phyloP scores from a whole-genome alignment of 2,888 invertebrate species.

The Limenitis arthemis region DNA sequence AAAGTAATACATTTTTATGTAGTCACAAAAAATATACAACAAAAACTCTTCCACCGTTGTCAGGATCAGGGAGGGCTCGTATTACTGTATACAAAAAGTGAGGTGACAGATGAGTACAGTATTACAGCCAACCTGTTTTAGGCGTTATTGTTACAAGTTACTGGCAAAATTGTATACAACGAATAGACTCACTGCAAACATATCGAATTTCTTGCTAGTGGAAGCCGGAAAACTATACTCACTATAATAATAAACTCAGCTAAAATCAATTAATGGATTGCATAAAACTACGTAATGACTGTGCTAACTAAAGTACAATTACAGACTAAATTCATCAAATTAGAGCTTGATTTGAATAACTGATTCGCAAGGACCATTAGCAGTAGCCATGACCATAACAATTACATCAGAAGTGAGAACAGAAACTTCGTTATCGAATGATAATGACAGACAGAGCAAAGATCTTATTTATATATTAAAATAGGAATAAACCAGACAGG shows the following conservation, averaged over 20 bases:
- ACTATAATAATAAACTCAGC: background rate
- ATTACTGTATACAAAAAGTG: constrained; percentile 7
- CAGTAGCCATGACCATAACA: background rate
- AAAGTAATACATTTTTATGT: background rate
- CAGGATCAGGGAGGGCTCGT: background rate
- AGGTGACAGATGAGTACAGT: background rate
- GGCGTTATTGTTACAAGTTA: background rate
- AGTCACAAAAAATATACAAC: background rate
- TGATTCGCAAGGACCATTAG: constrained; percentile 8
- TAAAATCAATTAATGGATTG: background rate
- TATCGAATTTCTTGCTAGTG: constrained; percentile 11
- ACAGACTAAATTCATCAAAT: constrained; percentile 7
- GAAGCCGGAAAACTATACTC: constrained; percentile 11
- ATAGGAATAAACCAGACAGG: background rate
- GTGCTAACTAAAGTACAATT: background rate
- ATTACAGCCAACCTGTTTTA: background rate
- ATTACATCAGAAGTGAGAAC: background rate
- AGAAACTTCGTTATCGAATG: background rate
- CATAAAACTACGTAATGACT: background rate
- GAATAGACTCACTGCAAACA: background rate
- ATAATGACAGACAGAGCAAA: background rate
- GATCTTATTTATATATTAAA: background rate
- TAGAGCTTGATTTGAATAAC: background rate
- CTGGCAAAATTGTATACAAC: background rate
- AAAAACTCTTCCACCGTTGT: background rate